Conservation (phyloP, 2,888 invertebrate genomes). For the Epinotia nisella region DNA sequence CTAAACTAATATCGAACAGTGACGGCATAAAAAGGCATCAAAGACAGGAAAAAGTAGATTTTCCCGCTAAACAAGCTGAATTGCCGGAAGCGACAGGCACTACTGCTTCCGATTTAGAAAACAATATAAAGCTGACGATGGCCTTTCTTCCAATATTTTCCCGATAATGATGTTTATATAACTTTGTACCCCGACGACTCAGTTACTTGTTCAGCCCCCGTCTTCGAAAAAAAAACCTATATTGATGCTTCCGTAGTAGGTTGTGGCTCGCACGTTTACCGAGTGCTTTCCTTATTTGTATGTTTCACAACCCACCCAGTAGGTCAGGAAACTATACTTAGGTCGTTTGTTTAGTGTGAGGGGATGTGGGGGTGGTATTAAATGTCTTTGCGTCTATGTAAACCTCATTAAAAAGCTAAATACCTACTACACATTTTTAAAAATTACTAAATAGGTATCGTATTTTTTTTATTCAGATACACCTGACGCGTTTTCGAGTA, state of each 20-base stretch:
- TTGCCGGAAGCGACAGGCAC: slow-evolving; percentile 73
- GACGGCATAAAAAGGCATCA: slow-evolving; percentile 59
- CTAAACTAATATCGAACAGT: slow-evolving; percentile 32
- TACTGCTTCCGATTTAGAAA: slow-evolving; percentile 77
- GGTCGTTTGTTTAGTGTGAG: slow-evolving; percentile 5
- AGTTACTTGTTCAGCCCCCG: slow-evolving; percentile 46
- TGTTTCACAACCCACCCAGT: slow-evolving; percentile 14
- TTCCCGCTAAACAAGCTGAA: slow-evolving; percentile 72
- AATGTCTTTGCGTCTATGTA: neutral
- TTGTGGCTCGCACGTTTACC: slow-evolving; percentile 17
- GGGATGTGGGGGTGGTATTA: neutral
- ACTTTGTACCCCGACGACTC: slow-evolving; percentile 59
- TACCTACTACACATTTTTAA: too few relatives aligned
- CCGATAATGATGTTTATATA: slow-evolving; percentile 71
- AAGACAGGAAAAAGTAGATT: slow-evolving; percentile 62
- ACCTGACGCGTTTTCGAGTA: too few relatives aligned
- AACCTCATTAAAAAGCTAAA: neutral
- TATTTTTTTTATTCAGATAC: too few relatives aligned
- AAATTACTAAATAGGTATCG: too few relatives aligned
- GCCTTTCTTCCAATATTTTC: slow-evolving; percentile 70
- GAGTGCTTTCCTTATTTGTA: slow-evolving; percentile 23
- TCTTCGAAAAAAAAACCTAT: slow-evolving; percentile 30
- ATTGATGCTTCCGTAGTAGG: slow-evolving; percentile 30
- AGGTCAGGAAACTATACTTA: slow-evolving; percentile 18
- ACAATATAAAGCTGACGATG: slow-evolving; percentile 75